Conservation (phyloP, 2,888 invertebrate genomes). For the Augochlorella aurata region DNA sequence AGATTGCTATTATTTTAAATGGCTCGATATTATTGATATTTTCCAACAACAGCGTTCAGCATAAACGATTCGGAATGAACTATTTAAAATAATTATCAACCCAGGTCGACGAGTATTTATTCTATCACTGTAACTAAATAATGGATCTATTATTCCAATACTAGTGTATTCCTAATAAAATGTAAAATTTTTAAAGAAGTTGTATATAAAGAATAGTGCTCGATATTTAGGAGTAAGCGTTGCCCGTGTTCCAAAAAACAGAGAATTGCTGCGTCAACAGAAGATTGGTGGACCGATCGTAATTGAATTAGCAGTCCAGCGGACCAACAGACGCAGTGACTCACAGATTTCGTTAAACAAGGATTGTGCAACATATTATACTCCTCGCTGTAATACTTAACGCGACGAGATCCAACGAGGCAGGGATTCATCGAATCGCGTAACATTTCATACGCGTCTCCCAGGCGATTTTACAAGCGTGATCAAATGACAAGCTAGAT, state of each 20-base stretch:
- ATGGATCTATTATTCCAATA: too few species aligned
- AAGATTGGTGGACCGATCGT: slow-evolving; percentile 8
- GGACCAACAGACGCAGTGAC: not conserved
- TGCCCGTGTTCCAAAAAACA: not conserved
- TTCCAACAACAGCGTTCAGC: too few species aligned
- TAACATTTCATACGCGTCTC: not conserved
- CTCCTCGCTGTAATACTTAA: not conserved
- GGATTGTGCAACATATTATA: slow-evolving; percentile 8
- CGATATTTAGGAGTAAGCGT: not conserved
- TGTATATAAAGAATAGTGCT: not conserved
- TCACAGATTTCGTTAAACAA: slow-evolving; percentile 2
- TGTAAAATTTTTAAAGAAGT: not conserved
- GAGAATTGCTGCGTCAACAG: not conserved
- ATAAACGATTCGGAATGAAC: too few species aligned
- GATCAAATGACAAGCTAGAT: not conserved
- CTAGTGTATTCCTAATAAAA: not conserved
- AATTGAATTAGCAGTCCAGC: not conserved
- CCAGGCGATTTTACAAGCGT: not conserved
- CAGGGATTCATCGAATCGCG: not conserved
- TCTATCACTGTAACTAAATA: too few species aligned
- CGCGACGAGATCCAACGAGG: not conserved
- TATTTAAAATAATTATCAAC: too few species aligned
- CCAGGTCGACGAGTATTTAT: too few species aligned
- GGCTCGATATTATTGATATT: too few species aligned
- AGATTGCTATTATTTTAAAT: too few species aligned